A percentile compares a stretch with the other conserved stretches of the same genome.
Conservation (phyloP, 2,888 invertebrate genomes). For the Harpagoxenus sublaevis region DNA sequence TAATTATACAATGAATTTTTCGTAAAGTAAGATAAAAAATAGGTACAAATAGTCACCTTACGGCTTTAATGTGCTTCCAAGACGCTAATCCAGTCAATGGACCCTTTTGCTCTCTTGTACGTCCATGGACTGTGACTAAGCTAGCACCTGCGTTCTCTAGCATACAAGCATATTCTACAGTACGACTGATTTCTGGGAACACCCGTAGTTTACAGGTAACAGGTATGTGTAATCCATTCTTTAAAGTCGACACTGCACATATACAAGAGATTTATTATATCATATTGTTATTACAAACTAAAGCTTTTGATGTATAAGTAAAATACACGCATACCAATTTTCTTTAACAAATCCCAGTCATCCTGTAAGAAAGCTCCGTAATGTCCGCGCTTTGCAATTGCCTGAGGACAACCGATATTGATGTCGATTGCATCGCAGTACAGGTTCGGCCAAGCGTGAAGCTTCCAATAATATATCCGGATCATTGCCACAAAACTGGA, state of each 20-base stretch:
- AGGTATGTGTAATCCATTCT: conserved; percentile 92
- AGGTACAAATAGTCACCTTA: conserved; percentile 88
- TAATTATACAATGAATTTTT: not conserved
- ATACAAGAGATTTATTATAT: conserved; percentile 21
- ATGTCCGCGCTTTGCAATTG: conserved; percentile 97
- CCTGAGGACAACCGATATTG: conserved; percentile 99
- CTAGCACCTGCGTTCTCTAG: conserved; percentile 97
- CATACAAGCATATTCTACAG: conserved; percentile 97
- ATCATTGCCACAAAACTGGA: conserved; percentile 98
- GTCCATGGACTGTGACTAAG: conserved; percentile 97
- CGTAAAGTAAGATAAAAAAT: not conserved
- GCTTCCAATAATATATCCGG: conserved; percentile 95
- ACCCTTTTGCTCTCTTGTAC: conserved; percentile 98
- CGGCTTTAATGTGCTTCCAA: conserved; percentile 97
- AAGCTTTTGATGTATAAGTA: conserved; percentile 13
- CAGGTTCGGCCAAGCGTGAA: conserved; percentile 93
- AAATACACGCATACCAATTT: conserved; percentile 90
- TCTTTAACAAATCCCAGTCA: conserved; percentile 95
- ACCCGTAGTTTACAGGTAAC: conserved; percentile 99
- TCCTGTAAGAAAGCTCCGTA: conserved; percentile 99
- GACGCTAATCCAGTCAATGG: conserved; percentile 97
- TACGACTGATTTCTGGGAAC: conserved; percentile 94
- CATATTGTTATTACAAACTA: not conserved
- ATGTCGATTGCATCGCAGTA: conserved; percentile 98
- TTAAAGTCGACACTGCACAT: conserved; percentile 90